These are phyloP conservation scores for Eledona agricola DNA, from an alignment of 2,888 invertebrate genomes.

Conservation along the genomic window DNA sequence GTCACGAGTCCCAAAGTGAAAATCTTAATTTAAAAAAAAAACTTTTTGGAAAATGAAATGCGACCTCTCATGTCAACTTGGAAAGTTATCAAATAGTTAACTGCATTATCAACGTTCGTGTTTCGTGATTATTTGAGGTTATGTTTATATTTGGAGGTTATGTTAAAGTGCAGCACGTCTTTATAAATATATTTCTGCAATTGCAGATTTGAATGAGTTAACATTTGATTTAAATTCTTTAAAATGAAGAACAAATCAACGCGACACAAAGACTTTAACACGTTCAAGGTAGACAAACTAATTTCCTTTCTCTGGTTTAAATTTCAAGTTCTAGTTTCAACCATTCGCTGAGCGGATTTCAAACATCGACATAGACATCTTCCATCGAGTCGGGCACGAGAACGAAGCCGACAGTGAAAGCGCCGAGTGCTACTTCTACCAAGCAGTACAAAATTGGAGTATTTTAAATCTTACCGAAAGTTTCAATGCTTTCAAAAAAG, in stretches of 20 bases:
- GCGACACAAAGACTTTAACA: constrained; percentile 79
- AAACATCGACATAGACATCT: constrained; percentile 86
- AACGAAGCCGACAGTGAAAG: constrained; percentile 75
- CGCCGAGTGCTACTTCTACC: constrained; percentile 80
- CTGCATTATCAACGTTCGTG: too few species aligned
- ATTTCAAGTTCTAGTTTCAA: constrained; percentile 71
- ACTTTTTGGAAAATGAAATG: too few species aligned
- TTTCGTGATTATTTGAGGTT: constrained; percentile 8
- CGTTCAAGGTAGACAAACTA: constrained; percentile 72
- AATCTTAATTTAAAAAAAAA: too few species aligned
- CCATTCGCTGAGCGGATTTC: constrained; percentile 88
- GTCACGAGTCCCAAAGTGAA: too few species aligned
- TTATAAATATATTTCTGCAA: background rate
- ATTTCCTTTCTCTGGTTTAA: constrained; percentile 1
- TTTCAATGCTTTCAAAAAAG: constrained; percentile 79
- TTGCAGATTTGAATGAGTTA: background rate
- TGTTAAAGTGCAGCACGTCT: constrained; percentile 3
- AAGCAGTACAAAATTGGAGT: constrained; percentile 88
- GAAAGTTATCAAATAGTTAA: too few species aligned
- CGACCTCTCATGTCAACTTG: too few species aligned
- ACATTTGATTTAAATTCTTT: background rate
- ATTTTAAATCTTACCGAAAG: constrained; percentile 86
- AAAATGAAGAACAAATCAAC: constrained; percentile 75
- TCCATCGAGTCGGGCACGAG: constrained; percentile 83
- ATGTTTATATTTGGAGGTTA: constrained; percentile 10